Evolutionary conservation across 1,140 invertebrate species (phyloP), one percentile per base, ranked within the genome.

Genomic region (Macrobrachium nipponense): DNA sequence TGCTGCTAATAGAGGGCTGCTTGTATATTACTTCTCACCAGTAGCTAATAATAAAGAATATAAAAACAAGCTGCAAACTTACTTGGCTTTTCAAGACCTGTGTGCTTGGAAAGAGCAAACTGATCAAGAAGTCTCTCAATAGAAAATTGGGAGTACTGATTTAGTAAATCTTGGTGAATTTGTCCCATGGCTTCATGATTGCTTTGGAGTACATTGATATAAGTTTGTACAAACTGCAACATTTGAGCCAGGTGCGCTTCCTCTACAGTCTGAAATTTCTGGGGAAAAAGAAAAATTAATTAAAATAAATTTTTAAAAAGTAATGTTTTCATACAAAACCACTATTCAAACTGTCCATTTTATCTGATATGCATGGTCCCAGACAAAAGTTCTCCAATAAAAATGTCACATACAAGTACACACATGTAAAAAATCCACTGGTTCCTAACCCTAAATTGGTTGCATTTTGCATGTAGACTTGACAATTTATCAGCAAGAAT

Each of bases 201-300:
- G 93, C 80, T 97, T 94, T 90, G 97, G 95, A 78, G 95, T 51
- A 89, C 82, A 94, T 76, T 77, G n/a, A 89, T 87, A 92, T 98
- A 99, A 23, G 94, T 94, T 90, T 96, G 96, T 72, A 98, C 93
- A 93, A 98, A 98, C 89, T 98, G 96, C 91, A 98, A 98, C 97
- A 99, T 98, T 91, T 98, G 96, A 89, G 94, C 95, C 88, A 98
- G 92, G 92, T 98, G 97, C 79, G 94, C 94, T 90, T 97, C 96
- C 92, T 98, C 97, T 36, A 98, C 94, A 91, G 97, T 96, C 94
- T 99, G 97, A 91, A 98, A 99, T 90, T 96, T 95, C 95, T 89
- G 86, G 14, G 62, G 75, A 0, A 14, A 27, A 20, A 44, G 64
- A n/a, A 80, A 91, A 90, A 81, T 59, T 80, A 62, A 76, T 20